These are phyloP conservation scores for Frieseomelitta varia DNA, from an alignment of 1,140 invertebrate species.

Conservation along the genomic window DNA sequence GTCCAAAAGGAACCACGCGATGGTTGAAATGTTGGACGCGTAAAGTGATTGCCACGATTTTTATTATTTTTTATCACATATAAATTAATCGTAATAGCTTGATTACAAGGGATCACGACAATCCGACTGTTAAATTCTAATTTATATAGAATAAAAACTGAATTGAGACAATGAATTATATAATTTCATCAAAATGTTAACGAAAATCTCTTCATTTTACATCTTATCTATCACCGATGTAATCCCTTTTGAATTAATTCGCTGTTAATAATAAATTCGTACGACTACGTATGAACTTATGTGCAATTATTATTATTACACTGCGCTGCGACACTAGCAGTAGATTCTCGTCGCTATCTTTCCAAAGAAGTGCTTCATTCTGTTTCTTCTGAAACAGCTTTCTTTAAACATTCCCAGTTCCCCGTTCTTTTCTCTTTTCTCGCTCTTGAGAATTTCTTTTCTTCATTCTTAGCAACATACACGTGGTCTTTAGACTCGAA, in stretches of 20 bases:
- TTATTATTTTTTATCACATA: background rate
- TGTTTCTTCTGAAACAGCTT: background rate
- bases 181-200: too few relatives aligned
- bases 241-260: too few relatives aligned
- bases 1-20: background rate
- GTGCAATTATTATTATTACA: background rate
- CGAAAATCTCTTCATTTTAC: too few relatives aligned
- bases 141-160: too few relatives aligned
- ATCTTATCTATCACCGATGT: too few relatives aligned
- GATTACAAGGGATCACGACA: too few relatives aligned
- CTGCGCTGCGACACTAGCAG: background rate
- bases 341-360: background rate
- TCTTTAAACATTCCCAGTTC: background rate
- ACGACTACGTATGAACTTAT: background rate
- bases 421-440: background rate
- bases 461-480: background rate
- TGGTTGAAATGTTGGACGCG: background rate
- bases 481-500: background rate
- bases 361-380: background rate
- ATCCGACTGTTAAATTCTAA: too few relatives aligned
- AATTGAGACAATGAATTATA: too few relatives aligned
- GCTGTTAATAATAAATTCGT: background rate
- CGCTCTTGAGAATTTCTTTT: background rate
- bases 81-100: too few relatives aligned
- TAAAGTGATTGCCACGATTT: background rate